These are phyloP conservation scores for Melanostoma mellinum DNA, from an alignment of 2,888 invertebrate genomes.

Conservation along the genomic window DNA sequence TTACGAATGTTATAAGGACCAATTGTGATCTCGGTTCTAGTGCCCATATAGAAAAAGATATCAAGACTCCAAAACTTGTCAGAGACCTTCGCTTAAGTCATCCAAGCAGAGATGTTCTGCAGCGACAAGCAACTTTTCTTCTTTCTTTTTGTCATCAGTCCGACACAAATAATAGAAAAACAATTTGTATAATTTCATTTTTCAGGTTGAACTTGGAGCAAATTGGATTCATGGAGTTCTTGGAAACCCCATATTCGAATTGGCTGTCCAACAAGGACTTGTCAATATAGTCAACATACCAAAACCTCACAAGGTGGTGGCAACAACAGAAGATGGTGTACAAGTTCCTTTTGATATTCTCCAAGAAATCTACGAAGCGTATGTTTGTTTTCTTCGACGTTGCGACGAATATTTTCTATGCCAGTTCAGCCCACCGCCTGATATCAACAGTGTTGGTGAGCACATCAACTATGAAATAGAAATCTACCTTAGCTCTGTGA, in stretches of 20 bases:
- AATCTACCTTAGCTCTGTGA: constrained; percentile 90
- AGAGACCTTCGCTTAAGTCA: too few relatives aligned
- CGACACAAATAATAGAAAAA: not conserved
- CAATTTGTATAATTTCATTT: constrained; percentile 25
- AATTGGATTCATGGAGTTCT: constrained; percentile 97
- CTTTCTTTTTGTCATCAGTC: too few relatives aligned
- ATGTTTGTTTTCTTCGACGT: constrained; percentile 93
- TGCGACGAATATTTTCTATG: constrained; percentile 97
- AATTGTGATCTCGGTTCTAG: too few relatives aligned
- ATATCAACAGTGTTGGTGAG: constrained; percentile 93
- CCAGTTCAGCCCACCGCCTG: constrained; percentile 93
- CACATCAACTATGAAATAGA: constrained; percentile 93
- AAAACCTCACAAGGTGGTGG: constrained; percentile 94
- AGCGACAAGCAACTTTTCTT: too few relatives aligned
- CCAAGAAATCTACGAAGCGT: constrained; percentile 96
- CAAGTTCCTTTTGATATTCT: constrained; percentile 91
- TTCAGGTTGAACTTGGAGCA: constrained; percentile 91
- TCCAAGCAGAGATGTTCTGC: too few relatives aligned
- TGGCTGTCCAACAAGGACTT: constrained; percentile 91
- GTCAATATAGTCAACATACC: constrained; percentile 93
- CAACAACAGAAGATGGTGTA: constrained; percentile 93
- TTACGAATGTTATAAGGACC: too few relatives aligned
- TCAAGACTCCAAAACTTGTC: too few relatives aligned
- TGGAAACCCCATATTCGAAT: constrained; percentile 93
- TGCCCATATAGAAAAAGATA: too few relatives aligned